Evolutionary conservation across 2,797 vertebrate species (phyloP).

Genomic region (Clarias platycephalus): DNA sequence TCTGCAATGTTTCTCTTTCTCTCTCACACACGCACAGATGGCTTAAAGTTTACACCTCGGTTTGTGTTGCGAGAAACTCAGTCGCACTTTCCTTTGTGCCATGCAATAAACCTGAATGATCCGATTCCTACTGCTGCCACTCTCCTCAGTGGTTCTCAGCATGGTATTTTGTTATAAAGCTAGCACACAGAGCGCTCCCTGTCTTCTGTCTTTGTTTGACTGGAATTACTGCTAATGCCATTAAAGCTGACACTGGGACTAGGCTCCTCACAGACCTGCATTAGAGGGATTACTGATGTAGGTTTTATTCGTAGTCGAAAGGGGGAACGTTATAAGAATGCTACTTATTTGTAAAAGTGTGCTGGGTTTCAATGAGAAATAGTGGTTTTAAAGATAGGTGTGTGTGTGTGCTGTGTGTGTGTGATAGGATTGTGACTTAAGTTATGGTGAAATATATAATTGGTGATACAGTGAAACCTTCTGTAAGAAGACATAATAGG

Average conservation of each 20-base stretch:
- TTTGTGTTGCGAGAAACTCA: conserved; percentile 14
- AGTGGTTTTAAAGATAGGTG: background rate
- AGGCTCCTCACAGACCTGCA: conserved; percentile 39
- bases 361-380: background rate
- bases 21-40: conserved; percentile 17
- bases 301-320: conserved; percentile 44
- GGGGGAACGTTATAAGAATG: background rate
- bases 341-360: conserved; percentile 15
- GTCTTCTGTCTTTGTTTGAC: conserved; percentile 51
- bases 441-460: too few species aligned
- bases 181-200: conserved; percentile 26
- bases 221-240: conserved; percentile 74
- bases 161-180: conserved; percentile 40
- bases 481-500: background rate
- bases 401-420: background rate
- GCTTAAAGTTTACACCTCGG: conserved; percentile 32
- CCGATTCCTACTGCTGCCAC: conserved; percentile 5
- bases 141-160: conserved; percentile 23
- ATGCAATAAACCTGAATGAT: conserved; percentile 31
- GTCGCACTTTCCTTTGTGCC: conserved; percentile 38
- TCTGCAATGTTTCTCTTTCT: background rate
- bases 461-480: background rate
- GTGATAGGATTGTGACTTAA: background rate
- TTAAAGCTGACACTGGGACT: conserved; percentile 67
- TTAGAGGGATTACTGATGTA: conserved; percentile 54